These are phyloP conservation scores for Epizoanthus ramosus DNA, from an alignment of 92 coral and sea anemone species.

Conservation along the genomic window DNA sequence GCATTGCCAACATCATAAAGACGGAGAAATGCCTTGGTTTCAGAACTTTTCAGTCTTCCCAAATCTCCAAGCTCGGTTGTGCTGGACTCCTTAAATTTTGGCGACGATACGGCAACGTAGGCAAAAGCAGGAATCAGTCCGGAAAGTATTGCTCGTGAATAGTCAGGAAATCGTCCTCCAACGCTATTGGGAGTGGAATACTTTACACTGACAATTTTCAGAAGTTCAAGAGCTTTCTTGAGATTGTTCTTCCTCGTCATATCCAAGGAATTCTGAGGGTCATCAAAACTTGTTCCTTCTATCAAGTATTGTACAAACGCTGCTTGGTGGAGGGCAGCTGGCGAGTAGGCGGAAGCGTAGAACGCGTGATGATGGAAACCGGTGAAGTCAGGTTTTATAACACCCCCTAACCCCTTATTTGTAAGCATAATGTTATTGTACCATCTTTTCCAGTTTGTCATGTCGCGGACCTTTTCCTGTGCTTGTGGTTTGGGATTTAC, in stretches of 20 bases:
- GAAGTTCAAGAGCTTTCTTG: neutral
- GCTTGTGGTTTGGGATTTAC: no score
- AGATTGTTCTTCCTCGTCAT: neutral
- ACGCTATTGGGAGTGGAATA: no score
- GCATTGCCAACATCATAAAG: neutral
- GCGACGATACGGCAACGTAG: conserved; percentile 50
- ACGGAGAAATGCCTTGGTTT: neutral
- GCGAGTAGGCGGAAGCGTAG: no score
- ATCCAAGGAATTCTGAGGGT: neutral
- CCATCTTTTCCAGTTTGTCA: no score
- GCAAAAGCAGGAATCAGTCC: conserved; percentile 51
- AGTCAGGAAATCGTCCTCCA: no score
- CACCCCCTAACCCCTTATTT: no score
- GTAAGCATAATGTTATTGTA: no score
- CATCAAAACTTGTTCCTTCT: neutral
- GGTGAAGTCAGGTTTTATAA: no score
- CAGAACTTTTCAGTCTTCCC: neutral
- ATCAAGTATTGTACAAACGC: no score
- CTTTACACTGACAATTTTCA: neutral
- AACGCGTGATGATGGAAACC: no score
- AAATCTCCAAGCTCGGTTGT: neutral
- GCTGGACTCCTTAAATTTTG: neutral
- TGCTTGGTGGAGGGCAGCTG: no score
- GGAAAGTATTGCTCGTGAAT: neutral
- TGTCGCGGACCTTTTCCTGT: no score